Base-by-base conservation (phyloP, 2,113 vertebrate genomes). In the Hippocampus guttulatus region DNA sequence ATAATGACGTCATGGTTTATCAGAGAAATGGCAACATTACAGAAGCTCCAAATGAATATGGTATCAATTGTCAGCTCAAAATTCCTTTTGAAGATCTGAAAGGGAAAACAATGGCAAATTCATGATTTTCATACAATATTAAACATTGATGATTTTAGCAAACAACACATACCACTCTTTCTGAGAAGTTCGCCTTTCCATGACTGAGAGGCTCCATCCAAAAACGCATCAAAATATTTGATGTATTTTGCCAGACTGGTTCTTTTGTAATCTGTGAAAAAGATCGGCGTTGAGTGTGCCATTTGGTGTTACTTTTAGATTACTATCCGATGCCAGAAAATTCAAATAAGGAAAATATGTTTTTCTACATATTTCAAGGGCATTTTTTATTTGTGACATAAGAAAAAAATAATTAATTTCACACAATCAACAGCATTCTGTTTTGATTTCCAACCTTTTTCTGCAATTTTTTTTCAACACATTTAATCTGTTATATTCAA, bases 241-340 rank as follows among this genome's bases (percentile, higher is more conserved):
- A 98, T 88, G 0, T 95, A 97, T 16, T 94, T 94, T 0, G 87
- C 95, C 79, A 99, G 88, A 78, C 95, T 95, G 0, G 97, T 99
- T 84, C 84, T 93, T 92, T 94, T 96, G 79, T 95, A 98, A 89
- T 95, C 97, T 99, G 84, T 51, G 10, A 64, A 30, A 72, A 64
- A 68, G 60, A 14, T 8, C 1, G n/a, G 77, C 14, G 21, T 64
- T 40, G 30, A 65, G 40, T 9, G 27, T 33, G 15, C 7, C 7
- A 3, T 33, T 61, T 33, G 7, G 25, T 33, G 2, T 33, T 25
- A 27, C 55, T 58, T 60, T 60, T 58, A 30, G 2, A 33, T 25
- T 60, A 30, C 15, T 60, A 16, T 58, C 6, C 7, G 14, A 30
- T 60, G 25, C 14, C 57, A 30, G n/a, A 30, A 60, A 60, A 60